Base-by-base conservation (phyloP, 2,113 vertebrate species). In the Stigmatopora argus region DNA sequence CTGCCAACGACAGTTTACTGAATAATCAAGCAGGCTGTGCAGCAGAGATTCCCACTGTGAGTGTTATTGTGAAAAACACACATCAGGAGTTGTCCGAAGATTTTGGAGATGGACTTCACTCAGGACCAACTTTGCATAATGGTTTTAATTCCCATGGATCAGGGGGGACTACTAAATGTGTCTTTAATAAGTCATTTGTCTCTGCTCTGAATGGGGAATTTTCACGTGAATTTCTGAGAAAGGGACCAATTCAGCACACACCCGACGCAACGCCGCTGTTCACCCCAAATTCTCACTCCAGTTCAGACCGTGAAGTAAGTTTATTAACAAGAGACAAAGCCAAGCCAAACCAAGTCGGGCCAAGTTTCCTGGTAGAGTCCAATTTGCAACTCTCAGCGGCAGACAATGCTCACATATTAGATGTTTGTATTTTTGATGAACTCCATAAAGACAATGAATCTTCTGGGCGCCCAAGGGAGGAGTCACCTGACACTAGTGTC, bases 31-130 rank as follows among this genome's bases (percentile, higher is more conserved):
- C 91, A 7, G 81, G 85, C 46, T 79, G 90, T 7, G 63, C 92
- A 31, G 77, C 90, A 2, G 95, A 98, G 58, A 74, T 91, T 0
- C 96, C 95, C 0, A 92, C 85, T 1, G 94, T 98, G 71, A 98
- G 95, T 67, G 96, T 97, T 56, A 98, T 98, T 31, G 96, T 98
- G 59, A 98, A 98, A 89, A 99, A 98, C 87, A 96, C 94, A 0
- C 95, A 92, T 5, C 95, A 96, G 81, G 94, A 95, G 61, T 93
- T 93, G 0, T 88, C 92, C 44, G 96, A 98, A 62, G 85, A 71
- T 21, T 78, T 85, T 55, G 71, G 73, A 0, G 93, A 98, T 19
- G 92, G 85, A 26, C 88, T 85, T 75, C 93, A 92, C 62, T 80
- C 92, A 0, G 89, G 87, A 23, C 73, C 90, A 41, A 80, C 90